Base-by-base conservation (phyloP, 2,888 invertebrate species). In the Catocala sponsa region DNA sequence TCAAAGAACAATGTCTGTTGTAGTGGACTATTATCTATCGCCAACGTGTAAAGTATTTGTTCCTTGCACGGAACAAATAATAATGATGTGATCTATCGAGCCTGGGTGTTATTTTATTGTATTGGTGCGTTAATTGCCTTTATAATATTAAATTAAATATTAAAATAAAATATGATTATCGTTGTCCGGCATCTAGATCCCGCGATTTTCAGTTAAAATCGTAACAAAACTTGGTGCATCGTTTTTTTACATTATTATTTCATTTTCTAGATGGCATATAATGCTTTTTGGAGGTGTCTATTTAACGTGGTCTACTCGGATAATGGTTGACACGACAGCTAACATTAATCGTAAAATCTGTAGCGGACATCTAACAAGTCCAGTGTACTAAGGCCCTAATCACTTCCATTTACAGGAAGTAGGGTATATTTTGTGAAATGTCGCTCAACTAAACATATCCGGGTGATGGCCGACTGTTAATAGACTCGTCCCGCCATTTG, bases 231-330 rank as follows among this genome's bases (percentile, higher is more conserved):
- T 25, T 84, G 88, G 88, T 88, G 88, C 88, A 78, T 84, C 81
- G 58, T 75, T 77, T 68, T 75, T 73, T 66, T 72, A 73, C 61
- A 70, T 62, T 58, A 70, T 72, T 66, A 68, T 75, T 76, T 76
- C 72, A 79, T 81, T 80, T 79, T 59, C 66, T 70, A 70, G 78
- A 77, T 74, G 83, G 92, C 92, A 92, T 93, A 81, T 86, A 83
- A 92, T 92, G 92, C 92, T 92, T 89, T 70, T 68, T 50, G 59
- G 77, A 70, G 84, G 84, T 81, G n/a, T 65, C 69, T 63, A 72
- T 72, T 63, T 66, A 70, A 60, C 35, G 35, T 58, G n/a, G 44
- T 6, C 9, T 25, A 5, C 11, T 12, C 35, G 51, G 61, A 46
- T 32, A 35, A 33, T 25, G 12, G 35, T 35, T 33, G 5, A 2